Base-by-base conservation (phyloP, 2,888 invertebrate species). In the Euphydryas editha region DNA sequence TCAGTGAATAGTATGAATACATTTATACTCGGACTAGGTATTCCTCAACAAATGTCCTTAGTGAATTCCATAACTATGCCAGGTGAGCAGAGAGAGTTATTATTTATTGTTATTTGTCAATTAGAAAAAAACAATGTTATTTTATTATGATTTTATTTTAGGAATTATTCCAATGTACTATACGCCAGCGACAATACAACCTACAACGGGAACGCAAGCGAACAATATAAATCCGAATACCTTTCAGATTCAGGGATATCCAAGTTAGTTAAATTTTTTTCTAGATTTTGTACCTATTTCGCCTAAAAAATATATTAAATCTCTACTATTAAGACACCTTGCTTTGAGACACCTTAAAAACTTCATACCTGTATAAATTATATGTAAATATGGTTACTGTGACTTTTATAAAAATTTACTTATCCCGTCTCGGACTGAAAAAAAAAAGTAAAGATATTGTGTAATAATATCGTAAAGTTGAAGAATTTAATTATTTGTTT, bases 161-260 rank as follows among this genome's bases (percentile, higher is more conserved):
- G 49, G 24, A 7, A 24, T 85, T 73, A 72, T 80, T 55, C 86
- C 86, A 11, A 76, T 87, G 79, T 84, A 83, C 68, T 87, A 84
- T 60, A 47, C 80, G 0, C 78, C 82, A 1, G 47, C 77, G 0
- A 37, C 64, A 1, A 0, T 57, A 2, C 55, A 63, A 10, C 64
- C 47, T 3, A 10, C 47, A 20, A 47, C 20, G 5, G 20, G 20
- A 11, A 1, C 47, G 13, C 47, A 20, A 13, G 20, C 10, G 20
- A 20, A 21, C 5, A 18, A 21, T 5, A 18, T 47, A 11, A 47
- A 20, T 20, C 47, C 1, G 1, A 21, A 11, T 20, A 6, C 20
- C 13, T 6, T 20, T 11, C 47, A 47, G 11, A 18, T 47, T 13
- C 21, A 0, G 13, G 47, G 47, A 21, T 13, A 47, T 47, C 4